A percentile compares a stretch with the other conserved stretches of the same genome.
These are phyloP conservation scores for Drosophila birchii DNA, from an alignment of 2,888 invertebrate genomes.

Conservation along the genomic window DNA sequence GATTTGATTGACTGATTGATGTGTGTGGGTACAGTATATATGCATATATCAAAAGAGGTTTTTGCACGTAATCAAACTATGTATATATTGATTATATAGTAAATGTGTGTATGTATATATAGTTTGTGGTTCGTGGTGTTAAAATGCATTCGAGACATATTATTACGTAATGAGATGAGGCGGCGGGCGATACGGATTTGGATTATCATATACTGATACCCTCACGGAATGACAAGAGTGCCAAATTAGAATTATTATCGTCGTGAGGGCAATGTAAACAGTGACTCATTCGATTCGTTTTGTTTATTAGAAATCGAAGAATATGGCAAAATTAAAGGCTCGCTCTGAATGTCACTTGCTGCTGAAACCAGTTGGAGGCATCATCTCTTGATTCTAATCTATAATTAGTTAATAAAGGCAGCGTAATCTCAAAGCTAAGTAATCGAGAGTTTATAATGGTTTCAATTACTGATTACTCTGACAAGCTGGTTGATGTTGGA, in stretches of 20 bases:
- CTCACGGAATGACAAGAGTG: slow-evolving; percentile 41
- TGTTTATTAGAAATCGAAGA: slow-evolving; percentile 42
- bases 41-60: slow-evolving; percentile 55
- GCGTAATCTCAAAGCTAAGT: not conserved
- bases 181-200: slow-evolving; percentile 71
- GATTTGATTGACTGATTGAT: slow-evolving; percentile 48
- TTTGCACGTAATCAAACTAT: slow-evolving; percentile 75
- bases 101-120: slow-evolving; percentile 37
- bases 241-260: slow-evolving; percentile 1
- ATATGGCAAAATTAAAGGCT: slow-evolving; percentile 53
- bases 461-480: not conserved
- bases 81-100: slow-evolving; percentile 57
- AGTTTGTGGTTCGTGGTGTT: slow-evolving; percentile 60
- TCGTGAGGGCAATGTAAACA: slow-evolving; percentile 33
- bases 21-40: slow-evolving; percentile 59
- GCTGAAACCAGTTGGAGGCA: slow-evolving; percentile 3
- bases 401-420: not conserved
- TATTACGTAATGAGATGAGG: slow-evolving; percentile 80
- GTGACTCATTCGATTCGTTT: slow-evolving; percentile 33
- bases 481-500: not conserved
- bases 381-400: slow-evolving; percentile 9
- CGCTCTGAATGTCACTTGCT: slow-evolving; percentile 14
- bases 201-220: slow-evolving; percentile 38
- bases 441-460: not conserved
- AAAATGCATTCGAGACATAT: slow-evolving; percentile 76